Evolutionary conservation across 2,113 vertebrate genomes (phyloP).

Genomic region (Pitta sordida): DNA sequence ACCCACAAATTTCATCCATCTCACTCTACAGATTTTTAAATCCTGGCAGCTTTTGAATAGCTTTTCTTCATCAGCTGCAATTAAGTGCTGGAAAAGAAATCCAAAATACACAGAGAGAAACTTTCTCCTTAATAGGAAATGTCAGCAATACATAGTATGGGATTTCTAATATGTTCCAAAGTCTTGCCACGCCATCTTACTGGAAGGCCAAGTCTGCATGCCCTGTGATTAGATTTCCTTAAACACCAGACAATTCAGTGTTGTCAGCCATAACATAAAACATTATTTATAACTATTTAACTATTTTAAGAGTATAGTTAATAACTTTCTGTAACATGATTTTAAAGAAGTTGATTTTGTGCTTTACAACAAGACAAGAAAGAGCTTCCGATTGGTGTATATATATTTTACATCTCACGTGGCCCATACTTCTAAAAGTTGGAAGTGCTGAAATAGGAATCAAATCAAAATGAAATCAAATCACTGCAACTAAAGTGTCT

Average conservation of each 20-base stretch:
- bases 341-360: constrained; percentile 58
- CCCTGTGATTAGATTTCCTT: constrained; percentile 32
- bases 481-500: background rate
- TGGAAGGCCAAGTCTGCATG: constrained; percentile 16
- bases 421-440: background rate
- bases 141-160: constrained; percentile 57
- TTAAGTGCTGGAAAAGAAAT: constrained; percentile 72
- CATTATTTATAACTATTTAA: constrained; percentile 54
- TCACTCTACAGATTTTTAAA: constrained; percentile 60
- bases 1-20: constrained; percentile 58
- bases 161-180: constrained; percentile 62
- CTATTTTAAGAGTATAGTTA: constrained; percentile 28
- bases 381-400: constrained; percentile 44
- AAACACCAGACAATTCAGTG: background rate
- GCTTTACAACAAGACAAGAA: constrained; percentile 48
- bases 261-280: constrained; percentile 36
- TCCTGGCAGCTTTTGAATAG: constrained; percentile 69
- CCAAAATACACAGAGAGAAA: constrained; percentile 60
- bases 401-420: constrained; percentile 29
- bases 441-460: constrained; percentile 6
- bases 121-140: constrained; percentile 62
- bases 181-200: constrained; percentile 3
- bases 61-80: constrained; percentile 72
- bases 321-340: constrained; percentile 46
- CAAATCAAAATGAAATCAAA: constrained; percentile 25